Conservation (phyloP, 2,797 vertebrate species). For the Oreochromis grahami region DNA sequence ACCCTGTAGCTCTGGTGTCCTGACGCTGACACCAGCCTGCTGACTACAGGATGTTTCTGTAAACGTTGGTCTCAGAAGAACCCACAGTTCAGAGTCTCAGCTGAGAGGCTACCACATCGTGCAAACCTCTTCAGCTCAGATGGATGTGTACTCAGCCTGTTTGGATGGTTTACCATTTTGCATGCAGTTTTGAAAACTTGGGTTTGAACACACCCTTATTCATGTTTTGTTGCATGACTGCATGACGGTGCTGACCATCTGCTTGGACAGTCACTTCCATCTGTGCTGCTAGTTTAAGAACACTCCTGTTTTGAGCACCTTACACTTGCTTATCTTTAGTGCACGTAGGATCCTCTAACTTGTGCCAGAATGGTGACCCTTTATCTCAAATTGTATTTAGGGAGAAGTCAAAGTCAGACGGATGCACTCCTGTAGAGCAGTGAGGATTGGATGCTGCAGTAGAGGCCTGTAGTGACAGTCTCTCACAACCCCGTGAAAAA, state of each 20-base stretch:
- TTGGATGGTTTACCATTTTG: background rate
- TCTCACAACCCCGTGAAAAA: background rate
- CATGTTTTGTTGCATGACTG: background rate
- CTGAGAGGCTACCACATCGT: background rate
- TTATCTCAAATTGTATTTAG: background rate
- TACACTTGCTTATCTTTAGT: background rate
- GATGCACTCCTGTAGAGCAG: rapidly evolving
- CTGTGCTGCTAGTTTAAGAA: background rate
- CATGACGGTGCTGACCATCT: background rate
- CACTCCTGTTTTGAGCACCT: background rate
- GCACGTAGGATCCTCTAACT: background rate
- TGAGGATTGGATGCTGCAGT: background rate
- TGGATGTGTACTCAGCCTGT: background rate
- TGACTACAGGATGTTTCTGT: background rate
- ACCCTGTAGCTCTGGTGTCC: background rate
- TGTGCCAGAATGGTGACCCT: rapidly evolving
- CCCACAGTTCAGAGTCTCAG: rapidly evolving
- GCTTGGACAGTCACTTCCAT: background rate
- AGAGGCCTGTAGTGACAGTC: background rate
- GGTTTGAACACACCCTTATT: background rate
- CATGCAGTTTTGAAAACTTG: background rate
- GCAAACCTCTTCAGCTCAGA: background rate
- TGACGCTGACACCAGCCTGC: background rate
- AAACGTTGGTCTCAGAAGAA: background rate
- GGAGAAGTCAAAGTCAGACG: background rate